Evolutionary conservation across 2,113 vertebrate genomes (phyloP), one percentile per base, ranked within the genome.

Genomic region (Sphaerodactylus townsendi): DNA sequence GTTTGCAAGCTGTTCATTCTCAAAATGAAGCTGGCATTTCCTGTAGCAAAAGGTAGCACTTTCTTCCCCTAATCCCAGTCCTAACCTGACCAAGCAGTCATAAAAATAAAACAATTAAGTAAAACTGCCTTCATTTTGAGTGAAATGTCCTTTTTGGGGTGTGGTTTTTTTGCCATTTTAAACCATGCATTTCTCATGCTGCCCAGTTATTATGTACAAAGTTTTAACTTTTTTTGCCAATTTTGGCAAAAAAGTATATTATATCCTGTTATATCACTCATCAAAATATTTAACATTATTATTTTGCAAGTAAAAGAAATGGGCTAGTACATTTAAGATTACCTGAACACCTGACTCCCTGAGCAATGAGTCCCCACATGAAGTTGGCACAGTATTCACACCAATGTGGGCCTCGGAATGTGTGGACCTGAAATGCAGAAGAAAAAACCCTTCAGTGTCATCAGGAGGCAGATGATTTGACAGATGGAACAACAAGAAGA

Each of bases 321-420:
- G 88, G 50, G 65, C 74, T 15, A 65, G 76, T 30, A 64, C 23
- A 14, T 1, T 48, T 25, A 2, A 62, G 25, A 59, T 65, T 98
- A 99, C 98, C 99, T 98, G 98, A 98, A 94, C 98, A 99, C 77
- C 97, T 97, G 91, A 99, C 98, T 69, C 99, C 99, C 94, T 99
- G 99, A 93, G 98, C 98, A 62, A 99, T 99, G 90, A 99, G 98
- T 68, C 98, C 98, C 99, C 99, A 99, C 99, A 99, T 99, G 95
- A 99, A 99, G 95, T 99, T 99, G 95, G 99, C 99, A 86, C 99
- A 99, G 94, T 98, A 99, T 92, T 99, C 98, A 91, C 99, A 99
- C 98, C 98, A 99, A 89, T 99, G 98, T 0, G 99, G 99, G 87
- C 98, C 98, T 93, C 98, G 95, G 90, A 99, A 99, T 0, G 98